phyloP scores from a whole-genome alignment of 2,797 vertebrate genomes.

The Cuniculus paca region DNA sequence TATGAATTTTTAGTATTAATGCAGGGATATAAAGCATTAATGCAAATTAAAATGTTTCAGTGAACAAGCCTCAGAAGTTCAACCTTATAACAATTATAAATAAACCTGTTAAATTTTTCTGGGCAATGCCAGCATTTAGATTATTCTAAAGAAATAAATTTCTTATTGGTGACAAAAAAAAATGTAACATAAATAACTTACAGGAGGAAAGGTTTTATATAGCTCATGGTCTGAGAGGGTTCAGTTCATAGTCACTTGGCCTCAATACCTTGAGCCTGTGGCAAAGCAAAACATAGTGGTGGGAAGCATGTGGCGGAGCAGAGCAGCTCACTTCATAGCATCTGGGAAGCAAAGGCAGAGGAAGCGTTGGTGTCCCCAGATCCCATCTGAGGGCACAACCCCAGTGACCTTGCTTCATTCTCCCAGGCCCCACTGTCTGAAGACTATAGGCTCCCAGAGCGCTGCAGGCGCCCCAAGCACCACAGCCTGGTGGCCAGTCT shows the following conservation, averaged over 20 bases:
- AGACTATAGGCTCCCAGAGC: neutral
- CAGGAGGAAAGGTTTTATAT: neutral
- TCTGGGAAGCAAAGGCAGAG: neutral
- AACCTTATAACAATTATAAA: slow-evolving; percentile 89
- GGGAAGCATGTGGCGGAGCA: neutral
- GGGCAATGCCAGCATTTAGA: slow-evolving; percentile 91
- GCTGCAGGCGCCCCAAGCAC: neutral
- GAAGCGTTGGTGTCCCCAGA: neutral
- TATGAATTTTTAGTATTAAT: neutral
- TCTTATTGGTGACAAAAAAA: neutral
- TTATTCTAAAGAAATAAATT: slow-evolving; percentile 86
- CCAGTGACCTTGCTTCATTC: neutral
- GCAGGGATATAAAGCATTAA: neutral
- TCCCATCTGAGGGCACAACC: neutral
- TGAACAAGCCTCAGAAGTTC: neutral
- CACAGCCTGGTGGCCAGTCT: neutral
- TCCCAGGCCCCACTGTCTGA: neutral
- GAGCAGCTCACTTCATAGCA: neutral
- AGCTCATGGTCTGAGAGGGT: neutral
- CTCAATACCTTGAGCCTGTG: neutral
- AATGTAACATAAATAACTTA: neutral
- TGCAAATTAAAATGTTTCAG: neutral
- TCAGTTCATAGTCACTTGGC: neutral
- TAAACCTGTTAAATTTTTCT: slow-evolving; percentile 90
- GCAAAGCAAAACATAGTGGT: neutral